phyloP scores from a whole-genome alignment of 2,113 vertebrate genomes.

The Eclectus roratus region DNA sequence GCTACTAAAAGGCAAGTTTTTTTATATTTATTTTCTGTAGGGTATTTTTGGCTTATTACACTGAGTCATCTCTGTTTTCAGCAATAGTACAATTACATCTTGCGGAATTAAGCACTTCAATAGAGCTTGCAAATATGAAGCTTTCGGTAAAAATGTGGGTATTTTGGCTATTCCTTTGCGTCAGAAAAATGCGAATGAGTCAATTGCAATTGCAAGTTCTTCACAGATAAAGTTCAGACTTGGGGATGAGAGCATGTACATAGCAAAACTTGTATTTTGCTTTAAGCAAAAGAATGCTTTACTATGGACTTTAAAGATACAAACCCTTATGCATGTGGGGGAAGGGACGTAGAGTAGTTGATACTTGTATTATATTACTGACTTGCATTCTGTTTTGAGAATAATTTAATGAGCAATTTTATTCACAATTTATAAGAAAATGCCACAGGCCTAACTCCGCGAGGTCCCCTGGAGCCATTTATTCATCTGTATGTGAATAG shows the following conservation, averaged over 20 bases:
- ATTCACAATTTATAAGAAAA: constrained; percentile 59
- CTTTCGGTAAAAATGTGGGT: neutral
- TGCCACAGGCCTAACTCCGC: neutral
- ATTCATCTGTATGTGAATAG: constrained; percentile 13
- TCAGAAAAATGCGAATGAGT: neutral
- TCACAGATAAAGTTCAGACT: neutral
- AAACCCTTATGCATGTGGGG: neutral
- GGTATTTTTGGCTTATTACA: constrained; percentile 37
- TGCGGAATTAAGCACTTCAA: neutral
- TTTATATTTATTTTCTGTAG: constrained; percentile 50
- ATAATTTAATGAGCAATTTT: constrained; percentile 68
- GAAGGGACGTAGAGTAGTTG: neutral
- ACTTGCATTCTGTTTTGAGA: constrained; percentile 45
- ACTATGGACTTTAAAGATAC: neutral
- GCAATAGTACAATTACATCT: neutral
- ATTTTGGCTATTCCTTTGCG: neutral
- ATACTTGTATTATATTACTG: neutral
- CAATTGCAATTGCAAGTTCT: neutral
- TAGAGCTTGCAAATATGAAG: neutral
- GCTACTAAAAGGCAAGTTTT: constrained; percentile 38
- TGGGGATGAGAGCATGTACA: neutral
- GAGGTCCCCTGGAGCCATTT: constrained; percentile 45
- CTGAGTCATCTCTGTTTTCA: neutral
- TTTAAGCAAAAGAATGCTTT: constrained; percentile 8
- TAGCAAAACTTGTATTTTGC: neutral